Percentiles rank a stretch among this genome's conserved stretches.
Evolutionary conservation across 1,140 invertebrate species (phyloP).

Genomic region (Eueides isabella): DNA sequence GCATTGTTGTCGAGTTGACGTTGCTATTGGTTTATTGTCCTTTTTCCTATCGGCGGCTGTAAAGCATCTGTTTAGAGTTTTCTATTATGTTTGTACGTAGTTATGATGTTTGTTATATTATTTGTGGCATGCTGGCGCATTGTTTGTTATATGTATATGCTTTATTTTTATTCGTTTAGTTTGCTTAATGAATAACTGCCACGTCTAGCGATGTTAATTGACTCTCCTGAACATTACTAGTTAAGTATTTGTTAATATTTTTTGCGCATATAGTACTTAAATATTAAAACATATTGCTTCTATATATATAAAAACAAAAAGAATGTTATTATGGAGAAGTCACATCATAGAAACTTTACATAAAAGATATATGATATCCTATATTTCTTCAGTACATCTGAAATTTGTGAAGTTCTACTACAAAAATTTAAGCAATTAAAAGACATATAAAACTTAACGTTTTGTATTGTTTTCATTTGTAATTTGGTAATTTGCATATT

Average conservation of each 20-base stretch:
- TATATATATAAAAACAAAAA: too few species aligned
- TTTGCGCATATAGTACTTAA: too few species aligned
- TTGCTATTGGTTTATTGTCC: slow-evolving; percentile 69
- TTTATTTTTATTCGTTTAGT: slow-evolving; percentile 26
- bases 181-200: slow-evolving; percentile 16
- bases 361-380: too few species aligned
- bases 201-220: background rate
- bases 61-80: slow-evolving; percentile 63
- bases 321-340: too few species aligned
- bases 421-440: too few species aligned
- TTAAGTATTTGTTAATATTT: background rate
- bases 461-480: too few species aligned
- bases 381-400: too few species aligned
- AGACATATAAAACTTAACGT: too few species aligned
- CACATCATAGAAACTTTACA: too few species aligned
- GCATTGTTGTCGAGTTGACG: slow-evolving; percentile 68
- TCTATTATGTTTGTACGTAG: slow-evolving; percentile 42
- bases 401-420: too few species aligned
- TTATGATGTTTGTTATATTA: slow-evolving; percentile 32
- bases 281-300: too few species aligned
- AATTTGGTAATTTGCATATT: background rate
- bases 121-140: slow-evolving; percentile 46
- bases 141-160: slow-evolving; percentile 29
- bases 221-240: background rate
- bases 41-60: slow-evolving; percentile 49